These are phyloP conservation scores for Tinamus guttatus DNA, from an alignment of 2,113 vertebrate genomes.

Conservation along the genomic window DNA sequence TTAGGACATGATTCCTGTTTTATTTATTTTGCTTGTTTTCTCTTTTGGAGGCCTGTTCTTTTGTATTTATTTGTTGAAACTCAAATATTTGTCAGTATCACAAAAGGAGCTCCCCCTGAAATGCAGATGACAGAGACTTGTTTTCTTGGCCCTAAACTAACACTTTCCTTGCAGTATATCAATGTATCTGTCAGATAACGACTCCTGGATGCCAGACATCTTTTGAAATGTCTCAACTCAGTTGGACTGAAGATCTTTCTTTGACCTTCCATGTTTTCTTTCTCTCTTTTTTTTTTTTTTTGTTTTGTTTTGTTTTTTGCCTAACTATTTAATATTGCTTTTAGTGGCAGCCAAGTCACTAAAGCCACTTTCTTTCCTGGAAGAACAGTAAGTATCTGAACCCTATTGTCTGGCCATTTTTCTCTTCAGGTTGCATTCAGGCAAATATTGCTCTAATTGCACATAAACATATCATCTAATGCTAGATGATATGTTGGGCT, in stretches of 20 bases:
- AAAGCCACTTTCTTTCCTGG: background rate
- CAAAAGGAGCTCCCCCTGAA: background rate
- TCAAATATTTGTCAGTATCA: background rate
- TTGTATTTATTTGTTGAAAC: background rate
- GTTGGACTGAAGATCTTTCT: background rate
- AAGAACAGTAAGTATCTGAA: background rate
- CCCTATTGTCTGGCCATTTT: background rate
- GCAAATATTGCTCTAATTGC: background rate
- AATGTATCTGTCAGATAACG: background rate
- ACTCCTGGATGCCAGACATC: background rate
- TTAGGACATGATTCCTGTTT: too few species aligned
- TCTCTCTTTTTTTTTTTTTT: background rate
- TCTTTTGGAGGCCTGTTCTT: background rate
- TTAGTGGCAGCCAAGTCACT: background rate
- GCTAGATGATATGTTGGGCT: background rate
- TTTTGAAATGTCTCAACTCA: background rate
- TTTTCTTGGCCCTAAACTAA: background rate
- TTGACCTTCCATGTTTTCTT: background rate
- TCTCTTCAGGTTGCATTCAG: background rate
- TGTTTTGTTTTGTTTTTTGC: too few species aligned
- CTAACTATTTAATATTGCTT: background rate
- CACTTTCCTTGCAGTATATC: background rate
- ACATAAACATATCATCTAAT: background rate
- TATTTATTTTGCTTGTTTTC: background rate
- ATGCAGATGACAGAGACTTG: background rate